These are phyloP conservation scores for Caenorhabditis sp. DNA, from an alignment of 2,888 invertebrate genomes.

Conservation along the genomic window DNA sequence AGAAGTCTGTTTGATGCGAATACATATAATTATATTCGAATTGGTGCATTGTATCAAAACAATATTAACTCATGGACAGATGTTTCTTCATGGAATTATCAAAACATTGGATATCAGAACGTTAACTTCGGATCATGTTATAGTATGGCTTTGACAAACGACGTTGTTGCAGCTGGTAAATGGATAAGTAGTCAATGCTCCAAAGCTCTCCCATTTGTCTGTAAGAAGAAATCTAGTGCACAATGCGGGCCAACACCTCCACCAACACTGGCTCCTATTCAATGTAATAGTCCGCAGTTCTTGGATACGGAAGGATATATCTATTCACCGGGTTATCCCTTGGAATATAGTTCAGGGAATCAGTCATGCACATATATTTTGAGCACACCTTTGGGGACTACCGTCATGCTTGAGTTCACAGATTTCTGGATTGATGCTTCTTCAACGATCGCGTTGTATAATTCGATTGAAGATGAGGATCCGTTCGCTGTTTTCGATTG, in stretches of 20 bases:
- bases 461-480: conserved; percentile 26
- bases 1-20: conserved; percentile 12
- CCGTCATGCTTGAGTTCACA: conserved; percentile 25
- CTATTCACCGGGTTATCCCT: conserved; percentile 34
- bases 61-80: conserved; percentile 13
- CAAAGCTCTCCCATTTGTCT: conserved; percentile 28
- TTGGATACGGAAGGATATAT: conserved; percentile 28
- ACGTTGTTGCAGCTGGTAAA: conserved; percentile 12
- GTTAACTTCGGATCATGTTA: conserved; percentile 20
- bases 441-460: conserved; percentile 20
- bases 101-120: conserved; percentile 25
- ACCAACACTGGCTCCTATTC: conserved; percentile 23
- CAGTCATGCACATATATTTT: conserved; percentile 31
- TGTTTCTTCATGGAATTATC: conserved; percentile 15
- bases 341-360: conserved; percentile 17
- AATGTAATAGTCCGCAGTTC: conserved; percentile 25
- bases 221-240: conserved; percentile 11
- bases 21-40: conserved; percentile 20
- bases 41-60: conserved; percentile 12
- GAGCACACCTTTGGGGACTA: conserved; percentile 17
- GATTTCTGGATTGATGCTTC: conserved; percentile 20
- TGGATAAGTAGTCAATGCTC: conserved; percentile 38
- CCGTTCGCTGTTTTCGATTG: conserved; percentile 15
- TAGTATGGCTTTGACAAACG: conserved; percentile 15
- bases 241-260: conserved; percentile 22